Conservation (phyloP, 2,888 invertebrate genomes). For the Cantharis lateralis region DNA sequence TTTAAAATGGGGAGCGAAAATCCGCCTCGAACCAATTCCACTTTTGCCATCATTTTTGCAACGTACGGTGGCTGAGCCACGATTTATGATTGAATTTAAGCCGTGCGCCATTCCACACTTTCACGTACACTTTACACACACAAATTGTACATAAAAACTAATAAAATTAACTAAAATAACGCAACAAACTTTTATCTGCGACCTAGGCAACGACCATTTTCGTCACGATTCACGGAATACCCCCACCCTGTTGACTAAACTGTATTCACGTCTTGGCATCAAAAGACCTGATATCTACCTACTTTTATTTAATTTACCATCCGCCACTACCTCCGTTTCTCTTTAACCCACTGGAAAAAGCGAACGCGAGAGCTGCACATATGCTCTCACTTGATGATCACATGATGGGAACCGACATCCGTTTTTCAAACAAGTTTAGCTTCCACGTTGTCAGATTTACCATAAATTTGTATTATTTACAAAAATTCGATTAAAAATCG, state of each 20-base stretch:
- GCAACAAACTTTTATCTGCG: slow-evolving; percentile 54
- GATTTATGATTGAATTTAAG: slow-evolving; percentile 60
- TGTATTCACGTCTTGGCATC: slow-evolving; percentile 70
- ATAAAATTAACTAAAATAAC: slow-evolving; percentile 49
- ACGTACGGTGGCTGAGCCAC: slow-evolving; percentile 51
- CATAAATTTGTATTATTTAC: slow-evolving; percentile 27
- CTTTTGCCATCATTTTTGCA: slow-evolving; percentile 55
- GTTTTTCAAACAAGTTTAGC: slow-evolving; percentile 74
- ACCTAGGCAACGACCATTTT: slow-evolving; percentile 62
- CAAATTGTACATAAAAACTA: slow-evolving; percentile 40
- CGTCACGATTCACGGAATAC: slow-evolving; percentile 58
- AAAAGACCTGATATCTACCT: slow-evolving; percentile 63
- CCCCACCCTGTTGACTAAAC: slow-evolving; percentile 60
- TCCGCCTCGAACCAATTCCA: slow-evolving; percentile 79
- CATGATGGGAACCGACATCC: slow-evolving; percentile 65
- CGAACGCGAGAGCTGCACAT: slow-evolving; percentile 49
- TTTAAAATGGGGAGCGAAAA: slow-evolving; percentile 88
- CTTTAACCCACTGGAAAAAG: background rate
- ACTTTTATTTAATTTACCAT: background rate
- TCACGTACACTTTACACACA: slow-evolving; percentile 17
- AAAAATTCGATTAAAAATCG: background rate
- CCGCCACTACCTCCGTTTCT: background rate
- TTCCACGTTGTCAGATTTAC: slow-evolving; percentile 61
- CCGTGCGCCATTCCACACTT: slow-evolving; percentile 63
- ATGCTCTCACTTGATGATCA: slow-evolving; percentile 54